Evolutionary conservation across 2,888 invertebrate genomes (phyloP).

Genomic region (Vannuccia rotundouncinata): DNA sequence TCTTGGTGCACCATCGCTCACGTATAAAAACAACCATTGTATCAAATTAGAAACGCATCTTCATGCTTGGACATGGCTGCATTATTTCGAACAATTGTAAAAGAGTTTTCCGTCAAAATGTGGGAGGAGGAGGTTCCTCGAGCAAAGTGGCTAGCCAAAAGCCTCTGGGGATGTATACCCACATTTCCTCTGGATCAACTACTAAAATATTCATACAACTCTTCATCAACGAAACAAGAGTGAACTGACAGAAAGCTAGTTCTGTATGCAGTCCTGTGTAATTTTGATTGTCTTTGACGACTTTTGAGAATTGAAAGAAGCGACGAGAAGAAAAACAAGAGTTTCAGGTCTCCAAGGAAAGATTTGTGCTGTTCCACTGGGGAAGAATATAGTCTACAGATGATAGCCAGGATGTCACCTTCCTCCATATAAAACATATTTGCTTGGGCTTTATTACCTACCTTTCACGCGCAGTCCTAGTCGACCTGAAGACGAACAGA

Average conservation of each 20-base stretch:
- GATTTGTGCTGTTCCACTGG: neutral
- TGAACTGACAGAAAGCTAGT: conserved; percentile 9
- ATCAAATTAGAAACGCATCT: neutral
- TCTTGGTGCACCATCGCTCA: neutral
- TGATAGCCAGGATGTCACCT: too few relatives aligned
- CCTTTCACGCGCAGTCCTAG: too few relatives aligned
- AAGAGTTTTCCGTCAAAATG: neutral
- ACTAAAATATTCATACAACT: neutral
- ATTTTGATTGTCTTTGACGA: conserved; percentile 11
- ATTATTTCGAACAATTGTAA: neutral
- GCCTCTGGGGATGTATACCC: neutral
- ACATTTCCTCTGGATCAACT: neutral
- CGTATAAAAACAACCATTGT: neutral
- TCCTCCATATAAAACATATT: too few relatives aligned
- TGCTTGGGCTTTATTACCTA: too few relatives aligned
- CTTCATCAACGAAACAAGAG: conserved; percentile 1
- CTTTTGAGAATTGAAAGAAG: neutral
- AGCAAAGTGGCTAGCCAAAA: neutral
- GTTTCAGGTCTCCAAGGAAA: neutral
- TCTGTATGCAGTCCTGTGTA: neutral
- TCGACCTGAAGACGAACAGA: neutral
- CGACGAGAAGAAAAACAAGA: neutral
- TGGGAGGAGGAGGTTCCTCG: neutral
- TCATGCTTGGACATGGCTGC: neutral
- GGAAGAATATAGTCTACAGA: neutral